phyloP scores from a whole-genome alignment of 2,113 vertebrate species.

The Sorex araneus region DNA sequence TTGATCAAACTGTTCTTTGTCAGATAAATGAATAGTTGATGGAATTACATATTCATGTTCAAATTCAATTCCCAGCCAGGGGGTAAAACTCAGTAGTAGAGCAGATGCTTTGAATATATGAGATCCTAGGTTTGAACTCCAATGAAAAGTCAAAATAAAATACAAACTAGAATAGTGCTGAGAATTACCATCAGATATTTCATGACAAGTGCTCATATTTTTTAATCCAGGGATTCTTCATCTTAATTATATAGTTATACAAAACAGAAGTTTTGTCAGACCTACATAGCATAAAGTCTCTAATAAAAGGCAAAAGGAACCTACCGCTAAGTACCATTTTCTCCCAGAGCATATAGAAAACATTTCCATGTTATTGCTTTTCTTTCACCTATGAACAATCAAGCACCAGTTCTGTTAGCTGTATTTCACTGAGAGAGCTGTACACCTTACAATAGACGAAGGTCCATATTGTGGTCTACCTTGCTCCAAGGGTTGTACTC shows the following conservation, averaged over 20 bases:
- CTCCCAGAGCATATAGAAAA: background rate
- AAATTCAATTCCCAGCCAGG: background rate
- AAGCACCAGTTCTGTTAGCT: background rate
- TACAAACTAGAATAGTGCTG: background rate
- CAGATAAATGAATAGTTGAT: background rate
- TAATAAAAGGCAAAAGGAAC: background rate
- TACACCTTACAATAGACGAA: fast-evolving
- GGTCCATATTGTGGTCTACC: background rate
- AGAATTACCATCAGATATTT: background rate
- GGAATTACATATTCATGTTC: background rate
- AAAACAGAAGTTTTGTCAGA: background rate
- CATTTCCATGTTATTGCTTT: background rate
- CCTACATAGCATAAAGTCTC: background rate
- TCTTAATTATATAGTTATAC: background rate
- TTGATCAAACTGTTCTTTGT: background rate
- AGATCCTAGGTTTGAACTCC: too few relatives aligned
- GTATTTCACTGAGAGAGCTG: background rate
- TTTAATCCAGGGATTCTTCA: background rate
- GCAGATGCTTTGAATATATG: too few relatives aligned
- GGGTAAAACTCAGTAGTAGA: too few relatives aligned
- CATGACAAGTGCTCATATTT: background rate
- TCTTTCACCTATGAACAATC: background rate
- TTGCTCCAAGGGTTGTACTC: background rate
- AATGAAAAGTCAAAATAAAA: too few relatives aligned
- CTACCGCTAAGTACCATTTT: background rate